A percentile compares a stretch with the other conserved stretches of the same genome.
Evolutionary conservation across 1,140 invertebrate genomes (phyloP).

Genomic region (Drosophila busckii): DNA sequence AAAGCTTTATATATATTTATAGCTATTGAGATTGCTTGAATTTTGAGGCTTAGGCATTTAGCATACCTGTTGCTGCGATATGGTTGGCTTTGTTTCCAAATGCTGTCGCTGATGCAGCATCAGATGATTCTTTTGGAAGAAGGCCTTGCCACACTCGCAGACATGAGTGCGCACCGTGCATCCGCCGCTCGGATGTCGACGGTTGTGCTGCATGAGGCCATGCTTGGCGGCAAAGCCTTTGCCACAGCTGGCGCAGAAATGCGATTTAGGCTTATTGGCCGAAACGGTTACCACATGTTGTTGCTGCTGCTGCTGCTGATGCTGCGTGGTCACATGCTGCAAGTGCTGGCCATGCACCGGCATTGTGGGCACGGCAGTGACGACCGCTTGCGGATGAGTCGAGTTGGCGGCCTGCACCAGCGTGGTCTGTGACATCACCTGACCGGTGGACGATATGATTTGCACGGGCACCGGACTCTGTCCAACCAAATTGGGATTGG

Average conservation of each 20-base stretch:
- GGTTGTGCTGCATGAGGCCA: constrained; percentile 87
- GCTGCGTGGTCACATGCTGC: constrained; percentile 42
- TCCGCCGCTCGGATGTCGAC: constrained; percentile 87
- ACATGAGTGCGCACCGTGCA: constrained; percentile 89
- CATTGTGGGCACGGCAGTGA: constrained; percentile 67
- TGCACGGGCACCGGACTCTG: constrained; percentile 77
- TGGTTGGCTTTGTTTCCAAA: constrained; percentile 83
- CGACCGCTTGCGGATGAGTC: constrained; percentile 72
- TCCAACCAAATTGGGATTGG: constrained; percentile 73
- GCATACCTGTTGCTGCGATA: constrained; percentile 80
- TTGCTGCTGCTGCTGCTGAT: constrained; percentile 50
- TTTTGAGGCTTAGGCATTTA: constrained; percentile 22
- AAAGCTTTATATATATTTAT: too few relatives aligned
- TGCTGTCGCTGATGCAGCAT: constrained; percentile 89
- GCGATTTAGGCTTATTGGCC: constrained; percentile 85
- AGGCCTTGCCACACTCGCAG: constrained; percentile 91
- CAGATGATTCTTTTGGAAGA: constrained; percentile 91
- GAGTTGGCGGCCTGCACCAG: constrained; percentile 76
- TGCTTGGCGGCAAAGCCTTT: constrained; percentile 91
- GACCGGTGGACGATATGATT: constrained; percentile 78
- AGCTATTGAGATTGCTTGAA: too few relatives aligned
- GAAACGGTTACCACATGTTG: constrained; percentile 65
- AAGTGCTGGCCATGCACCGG: constrained; percentile 59
- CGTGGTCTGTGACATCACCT: constrained; percentile 77
- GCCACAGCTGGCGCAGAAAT: constrained; percentile 89